These are phyloP conservation scores for Bombus waltoni DNA, from an alignment of 1,140 invertebrate genomes.

Conservation along the genomic window DNA sequence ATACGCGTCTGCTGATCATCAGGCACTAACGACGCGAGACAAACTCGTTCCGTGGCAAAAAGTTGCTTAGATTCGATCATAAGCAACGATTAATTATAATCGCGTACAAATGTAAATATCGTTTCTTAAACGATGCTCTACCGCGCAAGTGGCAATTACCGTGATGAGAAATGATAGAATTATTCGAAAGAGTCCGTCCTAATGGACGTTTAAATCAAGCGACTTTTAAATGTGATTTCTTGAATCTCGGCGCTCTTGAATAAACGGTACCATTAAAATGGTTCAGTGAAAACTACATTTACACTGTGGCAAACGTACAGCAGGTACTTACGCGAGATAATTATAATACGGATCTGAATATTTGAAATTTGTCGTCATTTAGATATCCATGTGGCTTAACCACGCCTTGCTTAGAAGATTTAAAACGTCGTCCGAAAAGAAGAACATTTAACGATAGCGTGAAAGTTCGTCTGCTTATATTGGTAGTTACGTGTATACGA, in stretches of 20 bases:
- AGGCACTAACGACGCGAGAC: background rate
- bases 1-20: slow-evolving; percentile 5
- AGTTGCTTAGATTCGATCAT: slow-evolving; percentile 22
- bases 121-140: background rate
- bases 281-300: background rate
- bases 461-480: too few relatives aligned
- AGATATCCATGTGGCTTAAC: too few relatives aligned
- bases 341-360: background rate
- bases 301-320: too few relatives aligned
- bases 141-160: background rate
- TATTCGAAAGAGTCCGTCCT: background rate
- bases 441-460: too few relatives aligned
- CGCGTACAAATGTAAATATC: slow-evolving; percentile 29
- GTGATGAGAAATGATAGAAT: slow-evolving; percentile 5
- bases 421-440: too few relatives aligned
- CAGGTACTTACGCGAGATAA: too few relatives aligned
- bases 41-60: slow-evolving; percentile 24
- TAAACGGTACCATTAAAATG: slow-evolving; percentile 1
- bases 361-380: background rate
- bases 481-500: too few relatives aligned
- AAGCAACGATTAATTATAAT: slow-evolving; percentile 30
- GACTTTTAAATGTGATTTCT: background rate
- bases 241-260: background rate
- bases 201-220: background rate
- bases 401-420: too few relatives aligned